Conservation (phyloP, 2,797 vertebrate genomes). For the Poecile montanus region DNA sequence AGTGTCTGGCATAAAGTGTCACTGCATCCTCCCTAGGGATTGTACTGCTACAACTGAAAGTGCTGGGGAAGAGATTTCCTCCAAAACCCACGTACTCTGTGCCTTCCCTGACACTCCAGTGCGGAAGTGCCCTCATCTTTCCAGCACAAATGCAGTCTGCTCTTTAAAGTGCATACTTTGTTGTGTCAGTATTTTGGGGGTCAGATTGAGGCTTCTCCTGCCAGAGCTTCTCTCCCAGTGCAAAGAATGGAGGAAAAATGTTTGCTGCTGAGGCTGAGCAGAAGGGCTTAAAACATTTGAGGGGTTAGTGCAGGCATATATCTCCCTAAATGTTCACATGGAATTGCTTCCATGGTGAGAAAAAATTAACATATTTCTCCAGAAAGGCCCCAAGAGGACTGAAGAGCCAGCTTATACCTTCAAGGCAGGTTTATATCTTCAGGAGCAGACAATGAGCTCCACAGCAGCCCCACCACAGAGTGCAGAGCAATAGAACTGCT, state of each 20-base stretch:
- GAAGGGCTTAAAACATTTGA: background rate
- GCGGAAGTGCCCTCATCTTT: background rate
- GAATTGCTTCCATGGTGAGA: background rate
- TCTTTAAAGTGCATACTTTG: accelerated
- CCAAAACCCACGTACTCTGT: background rate
- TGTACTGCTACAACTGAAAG: background rate
- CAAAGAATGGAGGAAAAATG: background rate
- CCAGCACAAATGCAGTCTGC: background rate
- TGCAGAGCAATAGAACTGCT: background rate
- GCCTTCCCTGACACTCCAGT: background rate
- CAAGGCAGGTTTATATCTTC: background rate
- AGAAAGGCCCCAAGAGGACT: background rate
- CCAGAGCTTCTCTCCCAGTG: background rate
- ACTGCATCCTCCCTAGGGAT: background rate
- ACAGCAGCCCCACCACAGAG: accelerated
- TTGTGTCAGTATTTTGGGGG: background rate
- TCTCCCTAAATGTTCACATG: background rate
- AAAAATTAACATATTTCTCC: background rate
- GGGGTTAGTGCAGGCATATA: background rate
- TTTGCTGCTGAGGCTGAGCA: background rate
- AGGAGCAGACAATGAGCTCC: background rate
- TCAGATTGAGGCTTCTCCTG: background rate
- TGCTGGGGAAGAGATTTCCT: background rate
- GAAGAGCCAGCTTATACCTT: background rate
- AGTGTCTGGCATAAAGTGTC: background rate